Evolutionary conservation across 2,797 vertebrate species (phyloP), one percentile per base, ranked within the genome.

Genomic region (Myotis findleyi): DNA sequence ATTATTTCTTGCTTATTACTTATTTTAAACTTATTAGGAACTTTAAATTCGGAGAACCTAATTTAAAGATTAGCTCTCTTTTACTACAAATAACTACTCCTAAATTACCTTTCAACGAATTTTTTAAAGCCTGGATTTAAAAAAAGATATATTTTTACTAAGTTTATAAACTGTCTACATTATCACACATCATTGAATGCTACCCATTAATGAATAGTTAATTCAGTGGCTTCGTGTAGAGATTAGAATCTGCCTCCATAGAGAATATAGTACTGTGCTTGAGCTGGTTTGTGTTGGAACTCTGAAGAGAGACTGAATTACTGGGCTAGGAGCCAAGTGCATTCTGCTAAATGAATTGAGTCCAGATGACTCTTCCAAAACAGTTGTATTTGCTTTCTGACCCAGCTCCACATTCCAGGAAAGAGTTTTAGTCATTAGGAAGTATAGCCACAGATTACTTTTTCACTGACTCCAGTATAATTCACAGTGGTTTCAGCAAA

Each of bases 301-400:
- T 25, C 77, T 88, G 73, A 93, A 3, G 68, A 93, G 91, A 95
- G 95, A 93, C 69, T 84, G 49, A 91, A 69, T 94, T 95, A n/a
- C 86, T 91, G 82, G 95, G 95, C 81, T 10, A 44, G 62, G 30
- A 87, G 86, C 92, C 95, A 94, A 5, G 72, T 6, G 23, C 82
- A 93, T 95, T 91, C 89, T 89, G 87, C 73, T 89, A 53, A 73
- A 49, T 89, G 91, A 95, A 93, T 38, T 66, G 62, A 95, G 64
- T 89, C 92, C 95, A 95, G 83, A 93, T 91, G 87, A 94, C 79
- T 93, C 91, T 97, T 96, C 95, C 87, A 91, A 57, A 94, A 82
- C 51, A 93, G 69, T 69, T 71, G 64, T 71, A 16, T 88, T 92
- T 86, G 88, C 75, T 89, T 93, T 97, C 71, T 89, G 51, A 51